These are phyloP conservation scores for Columba livia DNA, from an alignment of 2,113 vertebrate genomes.

Conservation along the genomic window DNA sequence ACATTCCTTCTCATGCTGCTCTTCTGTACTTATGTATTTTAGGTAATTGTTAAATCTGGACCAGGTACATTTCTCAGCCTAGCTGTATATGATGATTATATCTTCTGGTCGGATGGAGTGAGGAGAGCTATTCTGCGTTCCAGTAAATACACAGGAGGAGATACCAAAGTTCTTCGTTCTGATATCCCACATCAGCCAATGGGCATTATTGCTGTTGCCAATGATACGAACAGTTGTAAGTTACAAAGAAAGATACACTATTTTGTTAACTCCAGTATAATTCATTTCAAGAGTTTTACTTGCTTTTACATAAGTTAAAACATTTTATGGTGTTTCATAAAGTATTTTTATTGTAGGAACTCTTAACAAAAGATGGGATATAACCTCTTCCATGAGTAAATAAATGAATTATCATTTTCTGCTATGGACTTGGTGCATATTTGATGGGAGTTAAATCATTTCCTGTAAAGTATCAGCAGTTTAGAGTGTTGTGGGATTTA, in stretches of 20 bases:
- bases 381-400: neutral
- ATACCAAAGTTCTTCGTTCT: constrained; percentile 91
- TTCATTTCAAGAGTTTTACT: neutral
- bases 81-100: constrained; percentile 92
- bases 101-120: constrained; percentile 98
- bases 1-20: neutral
- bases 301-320: neutral
- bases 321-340: neutral
- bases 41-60: constrained; percentile 94
- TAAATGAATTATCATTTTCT: neutral
- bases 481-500: neutral
- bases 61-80: constrained; percentile 94
- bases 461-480: neutral
- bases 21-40: neutral
- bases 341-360: neutral
- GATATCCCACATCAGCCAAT: constrained; percentile 97
- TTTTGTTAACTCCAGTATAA: neutral
- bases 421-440: neutral
- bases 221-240: constrained; percentile 97
- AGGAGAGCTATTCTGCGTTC: constrained; percentile 91
- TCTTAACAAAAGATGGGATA: neutral
- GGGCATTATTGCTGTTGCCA: constrained; percentile 95
- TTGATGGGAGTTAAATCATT: neutral
- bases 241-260: neutral
- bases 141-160: constrained; percentile 94